phyloP scores from a whole-genome alignment of 2,797 vertebrate genomes.

The Trichosurus vulpecula region DNA sequence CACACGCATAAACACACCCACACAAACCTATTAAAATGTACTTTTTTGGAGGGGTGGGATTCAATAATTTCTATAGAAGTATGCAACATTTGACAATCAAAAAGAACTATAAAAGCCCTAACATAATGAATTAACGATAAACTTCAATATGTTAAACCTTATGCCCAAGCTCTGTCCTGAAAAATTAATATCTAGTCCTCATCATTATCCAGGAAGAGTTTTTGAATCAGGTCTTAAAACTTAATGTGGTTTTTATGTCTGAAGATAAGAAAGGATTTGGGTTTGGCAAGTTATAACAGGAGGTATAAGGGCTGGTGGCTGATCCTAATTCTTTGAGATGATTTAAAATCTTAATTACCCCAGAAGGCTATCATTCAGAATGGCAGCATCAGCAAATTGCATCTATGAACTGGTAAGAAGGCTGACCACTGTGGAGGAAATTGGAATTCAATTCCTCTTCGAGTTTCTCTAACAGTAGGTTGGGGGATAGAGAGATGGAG shows the following conservation, averaged over 20 bases:
- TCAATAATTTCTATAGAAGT: slow-evolving; percentile 51
- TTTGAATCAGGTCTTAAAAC: slow-evolving; percentile 84
- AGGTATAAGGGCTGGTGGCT: slow-evolving; percentile 43
- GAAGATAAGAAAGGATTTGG: slow-evolving; percentile 72
- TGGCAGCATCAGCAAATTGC: slow-evolving; percentile 16
- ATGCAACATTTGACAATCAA: slow-evolving; percentile 76
- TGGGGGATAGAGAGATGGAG: slow-evolving; percentile 58
- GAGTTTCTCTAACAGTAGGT: slow-evolving; percentile 39
- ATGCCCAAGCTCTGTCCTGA: slow-evolving; percentile 73
- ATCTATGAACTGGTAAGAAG: slow-evolving; percentile 44
- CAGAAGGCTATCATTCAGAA: slow-evolving; percentile 58
- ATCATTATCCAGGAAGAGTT: slow-evolving; percentile 82
- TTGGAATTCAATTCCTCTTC: slow-evolving; percentile 39
- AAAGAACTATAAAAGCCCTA: slow-evolving; percentile 62
- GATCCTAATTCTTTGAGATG: slow-evolving; percentile 58
- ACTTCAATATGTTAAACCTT: slow-evolving; percentile 76
- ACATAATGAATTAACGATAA: slow-evolving; percentile 78
- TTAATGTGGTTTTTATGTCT: slow-evolving; percentile 82
- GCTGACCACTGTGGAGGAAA: slow-evolving; percentile 51
- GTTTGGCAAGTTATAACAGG: slow-evolving; percentile 65
- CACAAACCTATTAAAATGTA: slow-evolving; percentile 55
- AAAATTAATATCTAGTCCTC: slow-evolving; percentile 79
- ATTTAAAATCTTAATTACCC: slow-evolving; percentile 73
- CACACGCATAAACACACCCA: neutral
- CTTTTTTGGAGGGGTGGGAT: slow-evolving; percentile 31